These are phyloP conservation scores for Dolichomitus sp. DNA, from an alignment of 2,888 invertebrate species.

Conservation along the genomic window DNA sequence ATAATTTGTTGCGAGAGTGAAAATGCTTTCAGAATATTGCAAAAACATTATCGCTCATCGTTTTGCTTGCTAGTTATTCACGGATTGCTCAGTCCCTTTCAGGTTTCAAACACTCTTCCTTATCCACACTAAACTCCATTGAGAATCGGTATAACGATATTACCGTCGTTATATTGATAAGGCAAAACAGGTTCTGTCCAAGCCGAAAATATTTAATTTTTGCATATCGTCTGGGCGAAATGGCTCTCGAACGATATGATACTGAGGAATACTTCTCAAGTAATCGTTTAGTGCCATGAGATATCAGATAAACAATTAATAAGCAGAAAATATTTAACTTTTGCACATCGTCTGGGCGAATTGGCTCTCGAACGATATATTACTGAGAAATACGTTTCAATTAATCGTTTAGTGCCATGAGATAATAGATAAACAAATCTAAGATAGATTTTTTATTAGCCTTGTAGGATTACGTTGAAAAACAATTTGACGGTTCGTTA, in stretches of 20 bases:
- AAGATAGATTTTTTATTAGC: no score
- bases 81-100: not conserved
- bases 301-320: not conserved
- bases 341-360: not conserved
- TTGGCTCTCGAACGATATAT: not conserved
- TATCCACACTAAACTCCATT: not conserved
- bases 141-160: not conserved
- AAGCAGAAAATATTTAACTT: not conserved
- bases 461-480: no score
- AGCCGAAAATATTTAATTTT: not conserved
- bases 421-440: not conserved
- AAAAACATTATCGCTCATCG: not conserved
- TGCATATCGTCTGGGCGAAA: not conserved
- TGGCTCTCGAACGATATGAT: not conserved
- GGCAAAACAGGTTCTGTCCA: conserved; percentile 10
- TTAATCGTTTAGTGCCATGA: not conserved
- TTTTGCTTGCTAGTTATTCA: not conserved
- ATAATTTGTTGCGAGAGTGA: not conserved
- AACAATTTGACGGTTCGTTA: no score
- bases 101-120: not conserved
- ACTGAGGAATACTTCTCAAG: no score
- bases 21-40: not conserved
- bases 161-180: not conserved
- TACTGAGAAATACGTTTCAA: no score
- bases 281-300: not conserved